Percentiles rank a stretch among this genome's conserved stretches.
phyloP scores from a whole-genome alignment of 2,888 invertebrate genomes.

The Leptopilina drosophilae region DNA sequence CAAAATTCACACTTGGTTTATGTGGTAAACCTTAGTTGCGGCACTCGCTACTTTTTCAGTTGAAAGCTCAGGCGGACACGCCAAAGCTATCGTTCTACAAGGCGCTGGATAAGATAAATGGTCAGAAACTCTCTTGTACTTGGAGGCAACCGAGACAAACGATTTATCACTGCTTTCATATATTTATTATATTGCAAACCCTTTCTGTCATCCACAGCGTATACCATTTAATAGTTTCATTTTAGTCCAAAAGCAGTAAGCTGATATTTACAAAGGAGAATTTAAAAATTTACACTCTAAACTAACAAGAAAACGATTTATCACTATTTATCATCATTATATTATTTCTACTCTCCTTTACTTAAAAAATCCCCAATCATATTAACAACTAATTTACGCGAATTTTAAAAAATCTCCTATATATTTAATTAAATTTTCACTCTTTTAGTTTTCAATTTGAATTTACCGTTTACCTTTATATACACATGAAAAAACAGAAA shows the following conservation, averaged over 20 bases:
- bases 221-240: slow-evolving; percentile 23
- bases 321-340: no score
- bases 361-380: no score
- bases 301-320: no score
- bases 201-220: slow-evolving; percentile 32
- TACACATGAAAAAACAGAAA: no score
- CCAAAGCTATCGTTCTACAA: slow-evolving; percentile 36
- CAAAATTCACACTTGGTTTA: not conserved
- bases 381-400: no score
- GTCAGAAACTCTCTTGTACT: slow-evolving; percentile 11
- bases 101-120: slow-evolving; percentile 37
- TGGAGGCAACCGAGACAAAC: slow-evolving; percentile 22
- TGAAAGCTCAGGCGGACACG: slow-evolving; percentile 36
- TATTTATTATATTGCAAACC: slow-evolving; percentile 39
- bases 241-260: slow-evolving; percentile 4
- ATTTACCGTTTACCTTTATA: no score
- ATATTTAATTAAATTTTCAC: no score
- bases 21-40: slow-evolving; percentile 7
- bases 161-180: slow-evolving; percentile 31
- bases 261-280: not conserved
- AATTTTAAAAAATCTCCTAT: no score
- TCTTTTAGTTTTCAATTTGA: no score
- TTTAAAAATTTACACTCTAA: not conserved
- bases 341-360: no score
- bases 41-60: slow-evolving; percentile 14